Percentiles rank a stretch among this genome's conserved stretches.
Evolutionary conservation across 1,140 invertebrate genomes (phyloP).

Genomic region (Eulimnadia texana): DNA sequence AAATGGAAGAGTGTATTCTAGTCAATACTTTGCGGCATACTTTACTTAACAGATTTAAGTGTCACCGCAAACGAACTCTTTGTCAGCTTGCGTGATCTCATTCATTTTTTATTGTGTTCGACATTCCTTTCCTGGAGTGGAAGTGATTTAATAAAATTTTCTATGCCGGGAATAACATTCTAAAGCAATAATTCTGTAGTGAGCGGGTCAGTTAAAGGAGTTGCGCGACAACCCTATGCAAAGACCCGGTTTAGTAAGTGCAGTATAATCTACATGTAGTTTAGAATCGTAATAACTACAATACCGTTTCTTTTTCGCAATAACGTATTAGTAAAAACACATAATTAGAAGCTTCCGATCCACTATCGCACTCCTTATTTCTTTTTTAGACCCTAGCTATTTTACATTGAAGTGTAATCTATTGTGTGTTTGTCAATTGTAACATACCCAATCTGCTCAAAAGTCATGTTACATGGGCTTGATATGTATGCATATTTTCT

Average conservation of each 20-base stretch:
- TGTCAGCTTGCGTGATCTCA: neutral
- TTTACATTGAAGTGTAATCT: neutral
- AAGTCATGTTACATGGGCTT: neutral
- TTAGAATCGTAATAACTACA: no score
- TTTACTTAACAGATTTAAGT: no score
- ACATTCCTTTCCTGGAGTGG: no score
- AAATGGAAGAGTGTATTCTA: neutral
- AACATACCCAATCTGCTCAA: neutral
- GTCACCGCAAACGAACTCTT: no score
- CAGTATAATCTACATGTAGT: neutral
- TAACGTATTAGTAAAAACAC: neutral
- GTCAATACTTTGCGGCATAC: neutral
- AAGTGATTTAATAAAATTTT: neutral
- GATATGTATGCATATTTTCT: neutral
- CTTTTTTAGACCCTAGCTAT: neutral
- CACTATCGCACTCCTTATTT: neutral
- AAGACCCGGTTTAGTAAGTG: neutral
- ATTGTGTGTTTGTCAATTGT: neutral
- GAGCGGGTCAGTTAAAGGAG: neutral
- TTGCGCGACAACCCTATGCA: neutral
- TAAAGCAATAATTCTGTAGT: conserved; percentile 12
- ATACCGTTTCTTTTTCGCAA: neutral
- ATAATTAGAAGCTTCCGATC: neutral
- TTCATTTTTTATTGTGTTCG: no score
- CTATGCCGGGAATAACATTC: conserved; percentile 10